phyloP scores from a whole-genome alignment of 1,140 invertebrate genomes.

The Diprion similis region DNA sequence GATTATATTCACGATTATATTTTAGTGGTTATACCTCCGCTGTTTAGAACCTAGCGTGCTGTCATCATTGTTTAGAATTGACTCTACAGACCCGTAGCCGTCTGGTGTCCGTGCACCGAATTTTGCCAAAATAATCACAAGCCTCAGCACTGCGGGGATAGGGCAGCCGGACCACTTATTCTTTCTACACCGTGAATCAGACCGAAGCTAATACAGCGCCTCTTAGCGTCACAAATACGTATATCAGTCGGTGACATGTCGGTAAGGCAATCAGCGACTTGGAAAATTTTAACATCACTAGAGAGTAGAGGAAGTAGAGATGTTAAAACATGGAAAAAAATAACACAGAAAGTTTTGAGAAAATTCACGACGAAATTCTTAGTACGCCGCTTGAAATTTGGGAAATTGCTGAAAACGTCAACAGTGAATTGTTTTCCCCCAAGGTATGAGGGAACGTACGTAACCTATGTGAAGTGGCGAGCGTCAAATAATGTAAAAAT shows the following conservation, averaged over 20 bases:
- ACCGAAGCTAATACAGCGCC: not conserved
- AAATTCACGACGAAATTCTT: not conserved
- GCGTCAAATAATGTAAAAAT: not conserved
- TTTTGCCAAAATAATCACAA: no score
- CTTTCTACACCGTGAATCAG: not conserved
- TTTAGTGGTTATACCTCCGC: no score
- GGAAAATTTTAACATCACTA: not conserved
- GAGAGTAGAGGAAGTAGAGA: not conserved
- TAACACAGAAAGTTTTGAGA: not conserved
- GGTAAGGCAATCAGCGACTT: not conserved
- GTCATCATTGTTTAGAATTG: no score
- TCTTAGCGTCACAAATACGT: not conserved
- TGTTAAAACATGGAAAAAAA: not conserved
- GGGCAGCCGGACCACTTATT: no score
- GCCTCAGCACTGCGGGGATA: no score
- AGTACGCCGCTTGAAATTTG: not conserved
- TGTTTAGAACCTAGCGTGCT: no score
- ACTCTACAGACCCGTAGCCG: no score
- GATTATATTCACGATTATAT: no score
- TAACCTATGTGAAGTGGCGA: not conserved
- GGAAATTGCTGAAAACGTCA: not conserved
- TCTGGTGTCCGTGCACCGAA: no score
- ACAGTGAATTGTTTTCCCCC: not conserved
- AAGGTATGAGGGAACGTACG: not conserved
- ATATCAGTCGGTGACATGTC: not conserved